Percentiles rank a stretch among this genome's conserved stretches.
These are phyloP conservation scores for Eledone cirrhosa DNA, from an alignment of 2,888 invertebrate species.

Conservation along the genomic window DNA sequence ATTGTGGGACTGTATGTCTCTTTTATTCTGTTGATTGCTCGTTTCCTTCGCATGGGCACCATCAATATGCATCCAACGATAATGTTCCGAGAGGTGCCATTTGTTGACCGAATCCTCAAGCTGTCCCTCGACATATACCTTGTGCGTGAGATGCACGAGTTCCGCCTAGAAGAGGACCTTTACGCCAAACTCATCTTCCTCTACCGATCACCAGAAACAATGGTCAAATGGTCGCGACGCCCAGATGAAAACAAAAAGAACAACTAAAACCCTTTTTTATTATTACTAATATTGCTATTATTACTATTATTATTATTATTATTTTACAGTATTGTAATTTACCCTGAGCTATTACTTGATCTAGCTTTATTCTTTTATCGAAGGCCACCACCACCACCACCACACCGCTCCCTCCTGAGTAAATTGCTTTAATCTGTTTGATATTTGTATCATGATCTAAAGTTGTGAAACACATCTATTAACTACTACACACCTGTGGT, in stretches of 20 bases:
- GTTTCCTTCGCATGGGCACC: slow-evolving; percentile 82
- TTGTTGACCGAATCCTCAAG: slow-evolving; percentile 72
- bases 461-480: no score
- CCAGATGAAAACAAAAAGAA: slow-evolving; percentile 45
- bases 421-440: no score
- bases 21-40: slow-evolving; percentile 91
- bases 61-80: slow-evolving; percentile 88
- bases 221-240: slow-evolving; percentile 78
- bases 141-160: slow-evolving; percentile 92
- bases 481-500: no score
- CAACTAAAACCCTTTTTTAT: slow-evolving; percentile 24
- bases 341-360: no score
- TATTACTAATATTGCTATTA: neutral
- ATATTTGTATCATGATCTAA: no score
- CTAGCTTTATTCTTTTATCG: no score
- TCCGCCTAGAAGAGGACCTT: slow-evolving; percentile 93
- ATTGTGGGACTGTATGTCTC: slow-evolving; percentile 97
- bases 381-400: no score
- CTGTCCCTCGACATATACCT: slow-evolving; percentile 73
- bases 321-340: neutral
- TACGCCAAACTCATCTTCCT: slow-evolving; percentile 98
- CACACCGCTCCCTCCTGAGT: no score
- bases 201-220: slow-evolving; percentile 93
- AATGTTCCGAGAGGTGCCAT: slow-evolving; percentile 73
- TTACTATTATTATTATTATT: neutral